These are phyloP conservation scores for Copsychus sechellarum DNA, from an alignment of 2,113 vertebrate genomes.

Conservation along the genomic window DNA sequence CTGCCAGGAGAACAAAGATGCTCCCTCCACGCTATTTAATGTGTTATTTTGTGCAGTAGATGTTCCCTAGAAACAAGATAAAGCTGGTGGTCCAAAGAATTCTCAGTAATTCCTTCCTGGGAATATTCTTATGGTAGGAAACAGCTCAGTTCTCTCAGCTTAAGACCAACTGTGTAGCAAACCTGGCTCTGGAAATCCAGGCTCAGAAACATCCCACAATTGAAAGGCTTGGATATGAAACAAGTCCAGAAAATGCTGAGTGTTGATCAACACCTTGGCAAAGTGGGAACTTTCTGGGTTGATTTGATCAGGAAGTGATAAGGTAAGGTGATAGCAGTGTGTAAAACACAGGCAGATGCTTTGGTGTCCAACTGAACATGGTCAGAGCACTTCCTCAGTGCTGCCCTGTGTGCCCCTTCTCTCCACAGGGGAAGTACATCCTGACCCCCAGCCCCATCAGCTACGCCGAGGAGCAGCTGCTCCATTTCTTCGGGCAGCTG, in stretches of 20 bases:
- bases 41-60: background rate
- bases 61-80: background rate
- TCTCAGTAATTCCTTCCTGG: background rate
- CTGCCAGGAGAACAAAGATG: background rate
- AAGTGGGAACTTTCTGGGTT: accelerated
- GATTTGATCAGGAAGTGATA: background rate
- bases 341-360: background rate
- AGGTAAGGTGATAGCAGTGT: accelerated
- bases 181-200: background rate
- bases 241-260: background rate
- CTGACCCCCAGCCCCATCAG: slow-evolving; percentile 91
- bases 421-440: slow-evolving; percentile 88
- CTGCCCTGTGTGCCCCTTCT: background rate
- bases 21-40: background rate
- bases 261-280: background rate
- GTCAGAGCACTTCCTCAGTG: background rate
- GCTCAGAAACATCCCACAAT: background rate
- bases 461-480: slow-evolving; percentile 93
- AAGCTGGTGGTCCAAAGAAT: background rate
- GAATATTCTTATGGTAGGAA: background rate
- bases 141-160: background rate
- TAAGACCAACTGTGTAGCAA: background rate
- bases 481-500: slow-evolving; percentile 95
- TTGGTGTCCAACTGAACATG: accelerated
- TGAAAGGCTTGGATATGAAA: accelerated